These are phyloP conservation scores for Malurus leucopterus DNA, from an alignment of 2,797 vertebrate genomes.

Conservation along the genomic window DNA sequence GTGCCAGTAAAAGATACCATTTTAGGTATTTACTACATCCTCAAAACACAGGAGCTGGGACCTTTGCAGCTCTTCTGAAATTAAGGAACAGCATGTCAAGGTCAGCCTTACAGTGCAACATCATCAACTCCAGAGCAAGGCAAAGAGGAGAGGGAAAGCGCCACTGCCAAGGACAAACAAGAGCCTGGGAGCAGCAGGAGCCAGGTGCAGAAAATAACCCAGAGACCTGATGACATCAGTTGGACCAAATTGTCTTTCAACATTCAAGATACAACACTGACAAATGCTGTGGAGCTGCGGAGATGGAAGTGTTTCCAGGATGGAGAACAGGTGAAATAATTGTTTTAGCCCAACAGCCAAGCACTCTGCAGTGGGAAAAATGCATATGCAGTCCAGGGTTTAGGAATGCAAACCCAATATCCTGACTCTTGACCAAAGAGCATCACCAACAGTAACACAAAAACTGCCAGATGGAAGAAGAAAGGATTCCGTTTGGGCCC, in stretches of 20 bases:
- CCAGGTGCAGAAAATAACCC: neutral
- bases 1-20: neutral
- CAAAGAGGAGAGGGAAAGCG: neutral
- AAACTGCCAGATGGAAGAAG: neutral
- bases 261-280: neutral
- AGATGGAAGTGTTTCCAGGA: neutral
- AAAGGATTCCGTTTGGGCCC: neutral
- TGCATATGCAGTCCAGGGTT: neutral
- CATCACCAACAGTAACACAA: neutral
- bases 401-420: neutral
- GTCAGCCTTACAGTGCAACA: neutral
- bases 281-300: rapidly evolving
- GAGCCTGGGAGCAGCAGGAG: neutral
- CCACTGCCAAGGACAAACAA: neutral
- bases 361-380: neutral
- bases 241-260: neutral
- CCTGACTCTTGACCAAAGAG: neutral
- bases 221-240: neutral
- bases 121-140: neutral
- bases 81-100: neutral
- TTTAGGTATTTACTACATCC: neutral
- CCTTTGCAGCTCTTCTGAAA: neutral
- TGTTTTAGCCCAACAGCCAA: neutral
- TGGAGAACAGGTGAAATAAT: neutral
- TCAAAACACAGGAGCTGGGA: neutral